Percentiles rank a stretch among this genome's conserved stretches.
Conservation (phyloP, 2,797 vertebrate genomes). For the Ciconia nigra region DNA sequence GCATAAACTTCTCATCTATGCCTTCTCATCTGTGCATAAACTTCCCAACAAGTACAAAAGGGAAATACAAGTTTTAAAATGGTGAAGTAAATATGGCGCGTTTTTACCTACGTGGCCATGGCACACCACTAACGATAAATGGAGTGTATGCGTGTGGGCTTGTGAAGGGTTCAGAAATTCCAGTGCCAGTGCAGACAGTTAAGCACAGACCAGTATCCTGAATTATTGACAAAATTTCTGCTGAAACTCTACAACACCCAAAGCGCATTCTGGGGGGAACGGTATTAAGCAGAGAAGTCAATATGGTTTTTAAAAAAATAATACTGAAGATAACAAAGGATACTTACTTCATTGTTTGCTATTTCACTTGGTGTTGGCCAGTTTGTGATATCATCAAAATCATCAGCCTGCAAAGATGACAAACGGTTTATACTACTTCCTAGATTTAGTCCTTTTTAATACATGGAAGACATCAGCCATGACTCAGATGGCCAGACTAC, state of each 20-base stretch:
- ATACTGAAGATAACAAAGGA: background rate
- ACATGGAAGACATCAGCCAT: background rate
- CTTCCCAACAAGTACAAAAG: background rate
- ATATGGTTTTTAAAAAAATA: background rate
- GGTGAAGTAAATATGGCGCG: background rate
- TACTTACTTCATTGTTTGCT: slow-evolving; percentile 86
- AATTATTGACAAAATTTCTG: background rate
- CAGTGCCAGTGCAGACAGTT: background rate
- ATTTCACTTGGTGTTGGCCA: slow-evolving; percentile 97
- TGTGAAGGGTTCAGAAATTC: background rate
- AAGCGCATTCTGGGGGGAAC: background rate
- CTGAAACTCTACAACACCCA: background rate
- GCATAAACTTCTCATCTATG: background rate
- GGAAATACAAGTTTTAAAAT: background rate
- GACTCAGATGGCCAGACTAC: background rate
- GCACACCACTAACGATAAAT: background rate
- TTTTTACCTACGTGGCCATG: background rate
- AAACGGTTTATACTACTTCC: background rate
- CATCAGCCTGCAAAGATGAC: slow-evolving; percentile 79
- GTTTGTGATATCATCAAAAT: slow-evolving; percentile 92
- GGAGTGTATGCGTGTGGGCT: rapidly evolving
- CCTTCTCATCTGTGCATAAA: background rate
- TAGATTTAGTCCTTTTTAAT: background rate
- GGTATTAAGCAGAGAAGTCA: background rate
- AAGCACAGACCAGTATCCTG: background rate